Conservation (phyloP, 2,797 vertebrate species). For the Poecile montanus region DNA sequence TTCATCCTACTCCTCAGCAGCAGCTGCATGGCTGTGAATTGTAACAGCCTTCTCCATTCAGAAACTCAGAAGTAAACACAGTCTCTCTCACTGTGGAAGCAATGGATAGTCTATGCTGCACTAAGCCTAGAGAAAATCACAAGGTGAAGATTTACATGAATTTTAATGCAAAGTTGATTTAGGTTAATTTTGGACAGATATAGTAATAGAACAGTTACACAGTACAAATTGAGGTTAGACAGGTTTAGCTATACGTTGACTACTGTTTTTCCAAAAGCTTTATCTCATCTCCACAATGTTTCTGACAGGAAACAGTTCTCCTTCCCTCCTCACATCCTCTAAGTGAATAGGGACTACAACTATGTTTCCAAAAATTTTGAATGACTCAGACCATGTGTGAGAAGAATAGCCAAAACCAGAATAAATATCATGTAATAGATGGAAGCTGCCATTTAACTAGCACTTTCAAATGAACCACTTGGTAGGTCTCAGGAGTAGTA, state of each 20-base stretch:
- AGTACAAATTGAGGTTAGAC: background rate
- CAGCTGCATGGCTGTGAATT: background rate
- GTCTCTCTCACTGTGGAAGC: background rate
- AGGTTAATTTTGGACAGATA: background rate
- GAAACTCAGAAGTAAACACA: background rate
- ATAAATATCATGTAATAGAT: background rate
- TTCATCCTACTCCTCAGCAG: background rate
- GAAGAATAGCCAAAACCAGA: background rate
- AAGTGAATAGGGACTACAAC: background rate
- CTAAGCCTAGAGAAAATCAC: background rate
- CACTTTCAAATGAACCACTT: background rate
- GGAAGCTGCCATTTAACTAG: background rate
- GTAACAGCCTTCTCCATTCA: background rate
- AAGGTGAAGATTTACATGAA: background rate
- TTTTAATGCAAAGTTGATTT: background rate
- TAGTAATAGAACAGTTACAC: background rate
- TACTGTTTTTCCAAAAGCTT: background rate
- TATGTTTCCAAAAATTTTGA: background rate
- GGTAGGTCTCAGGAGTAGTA: background rate
- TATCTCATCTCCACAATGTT: background rate
- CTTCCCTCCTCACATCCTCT: background rate
- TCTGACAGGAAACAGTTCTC: background rate
- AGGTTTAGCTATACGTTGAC: background rate
- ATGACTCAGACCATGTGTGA: background rate
- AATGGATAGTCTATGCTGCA: background rate